These are phyloP conservation scores for Typhlomys cinereus DNA, from an alignment of 2,113 vertebrate species.

Conservation along the genomic window DNA sequence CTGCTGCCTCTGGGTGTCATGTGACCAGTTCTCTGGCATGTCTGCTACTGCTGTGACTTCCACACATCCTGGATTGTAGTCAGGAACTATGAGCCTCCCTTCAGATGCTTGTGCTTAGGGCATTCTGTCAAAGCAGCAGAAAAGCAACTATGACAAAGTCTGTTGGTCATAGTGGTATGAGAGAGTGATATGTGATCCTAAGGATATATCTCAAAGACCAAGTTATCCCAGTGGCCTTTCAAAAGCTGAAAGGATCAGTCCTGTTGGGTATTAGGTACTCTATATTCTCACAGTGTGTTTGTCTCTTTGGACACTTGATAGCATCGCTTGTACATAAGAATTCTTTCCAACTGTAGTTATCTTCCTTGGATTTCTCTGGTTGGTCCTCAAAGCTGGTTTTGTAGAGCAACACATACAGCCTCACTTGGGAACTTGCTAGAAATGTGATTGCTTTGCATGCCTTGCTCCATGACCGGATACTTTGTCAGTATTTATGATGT, in stretches of 20 bases:
- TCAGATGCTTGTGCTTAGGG: no score
- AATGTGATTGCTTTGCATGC: background rate
- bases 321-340: background rate
- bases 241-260: background rate
- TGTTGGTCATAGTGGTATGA: no score
- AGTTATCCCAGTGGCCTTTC: background rate
- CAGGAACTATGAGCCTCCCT: background rate
- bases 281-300: background rate
- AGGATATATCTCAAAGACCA: background rate
- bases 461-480: background rate
- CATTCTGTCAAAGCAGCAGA: background rate
- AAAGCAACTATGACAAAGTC: background rate
- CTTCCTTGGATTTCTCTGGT: background rate
- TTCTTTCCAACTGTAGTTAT: background rate
- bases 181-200: background rate
- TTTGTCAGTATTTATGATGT: background rate
- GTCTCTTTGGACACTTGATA: background rate
- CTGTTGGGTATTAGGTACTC: background rate
- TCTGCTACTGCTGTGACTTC: no score
- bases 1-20: no score
- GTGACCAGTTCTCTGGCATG: no score
- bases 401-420: background rate
- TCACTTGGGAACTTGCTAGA: background rate
- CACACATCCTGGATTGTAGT: no score
- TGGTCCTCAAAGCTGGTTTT: background rate